phyloP scores from a whole-genome alignment of 2,888 invertebrate genomes.

The Drosophila villosipedis region DNA sequence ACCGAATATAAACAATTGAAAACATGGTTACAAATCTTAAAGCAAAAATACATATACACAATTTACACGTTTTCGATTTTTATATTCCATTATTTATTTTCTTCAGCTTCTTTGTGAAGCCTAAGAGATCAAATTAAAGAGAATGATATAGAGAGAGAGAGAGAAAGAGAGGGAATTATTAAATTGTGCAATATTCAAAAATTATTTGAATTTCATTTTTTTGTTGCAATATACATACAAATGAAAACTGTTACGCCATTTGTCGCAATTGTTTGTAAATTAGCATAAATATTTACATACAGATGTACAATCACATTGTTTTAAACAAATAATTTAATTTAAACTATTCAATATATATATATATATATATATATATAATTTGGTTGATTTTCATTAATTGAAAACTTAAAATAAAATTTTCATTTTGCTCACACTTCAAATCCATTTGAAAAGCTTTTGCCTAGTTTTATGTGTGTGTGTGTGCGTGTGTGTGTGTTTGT shows the following conservation, averaged over 20 bases:
- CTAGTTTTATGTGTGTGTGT: neutral
- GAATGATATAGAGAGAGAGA: slow-evolving; percentile 26
- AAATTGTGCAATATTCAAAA: slow-evolving; percentile 31
- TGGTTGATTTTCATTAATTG: slow-evolving; percentile 29
- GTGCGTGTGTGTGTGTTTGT: neutral
- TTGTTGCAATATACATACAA: slow-evolving; percentile 32
- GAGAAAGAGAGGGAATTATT: slow-evolving; percentile 29
- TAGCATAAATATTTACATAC: slow-evolving; percentile 50
- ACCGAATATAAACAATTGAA: slow-evolving; percentile 9
- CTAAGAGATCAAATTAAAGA: slow-evolving; percentile 5
- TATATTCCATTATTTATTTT: slow-evolving; percentile 28
- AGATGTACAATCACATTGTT: slow-evolving; percentile 70
- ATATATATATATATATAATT: slow-evolving; percentile 18
- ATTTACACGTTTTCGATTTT: slow-evolving; percentile 25
- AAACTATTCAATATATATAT: neutral
- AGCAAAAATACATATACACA: neutral
- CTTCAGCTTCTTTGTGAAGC: slow-evolving; percentile 28
- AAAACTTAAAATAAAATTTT: slow-evolving; percentile 51
- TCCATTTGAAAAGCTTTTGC: slow-evolving; percentile 18
- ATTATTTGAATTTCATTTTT: slow-evolving; percentile 11
- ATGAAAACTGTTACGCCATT: slow-evolving; percentile 40
- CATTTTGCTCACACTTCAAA: slow-evolving; percentile 39
- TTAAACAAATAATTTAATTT: slow-evolving; percentile 53
- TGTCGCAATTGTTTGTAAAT: slow-evolving; percentile 56
- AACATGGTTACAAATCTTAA: slow-evolving; percentile 21